phyloP scores from a whole-genome alignment of 2,113 vertebrate species.

The Bubalus kerabau region DNA sequence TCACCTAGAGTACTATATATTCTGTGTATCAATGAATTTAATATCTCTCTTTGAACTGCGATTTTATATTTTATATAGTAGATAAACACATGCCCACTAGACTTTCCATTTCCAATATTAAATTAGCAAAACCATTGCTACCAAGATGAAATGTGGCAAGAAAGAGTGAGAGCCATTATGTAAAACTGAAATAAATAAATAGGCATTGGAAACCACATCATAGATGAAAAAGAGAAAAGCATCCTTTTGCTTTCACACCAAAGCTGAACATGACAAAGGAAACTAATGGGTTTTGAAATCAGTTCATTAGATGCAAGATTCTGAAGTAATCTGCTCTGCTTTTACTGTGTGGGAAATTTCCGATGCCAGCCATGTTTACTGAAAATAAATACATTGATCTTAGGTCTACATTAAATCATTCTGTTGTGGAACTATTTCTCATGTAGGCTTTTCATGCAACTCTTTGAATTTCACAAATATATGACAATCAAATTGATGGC shows the following conservation, averaged over 20 bases:
- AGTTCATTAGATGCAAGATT: neutral
- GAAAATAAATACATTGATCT: constrained; percentile 12
- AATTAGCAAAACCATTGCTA: constrained; percentile 30
- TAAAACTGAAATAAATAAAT: constrained; percentile 12
- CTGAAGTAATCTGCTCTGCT: neutral
- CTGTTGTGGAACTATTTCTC: neutral
- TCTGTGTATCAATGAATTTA: neutral
- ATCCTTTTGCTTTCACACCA: neutral
- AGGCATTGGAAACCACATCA: neutral
- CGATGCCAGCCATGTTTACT: neutral
- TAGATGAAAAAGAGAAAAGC: neutral
- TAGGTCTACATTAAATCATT: neutral
- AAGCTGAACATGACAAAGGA: neutral
- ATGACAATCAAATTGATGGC: neutral
- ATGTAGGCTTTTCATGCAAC: neutral
- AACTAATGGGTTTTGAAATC: constrained; percentile 22
- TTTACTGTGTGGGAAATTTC: neutral
- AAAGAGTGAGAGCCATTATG: neutral
- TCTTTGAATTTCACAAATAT: neutral
- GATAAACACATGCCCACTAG: neutral
- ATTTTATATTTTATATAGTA: constrained; percentile 18
- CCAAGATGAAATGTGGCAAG: neutral
- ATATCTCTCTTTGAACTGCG: neutral
- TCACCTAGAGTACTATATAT: neutral
- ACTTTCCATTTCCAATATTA: neutral